Conservation (phyloP, 2,888 invertebrate genomes). For the Sinohyriopsis cumingii region DNA sequence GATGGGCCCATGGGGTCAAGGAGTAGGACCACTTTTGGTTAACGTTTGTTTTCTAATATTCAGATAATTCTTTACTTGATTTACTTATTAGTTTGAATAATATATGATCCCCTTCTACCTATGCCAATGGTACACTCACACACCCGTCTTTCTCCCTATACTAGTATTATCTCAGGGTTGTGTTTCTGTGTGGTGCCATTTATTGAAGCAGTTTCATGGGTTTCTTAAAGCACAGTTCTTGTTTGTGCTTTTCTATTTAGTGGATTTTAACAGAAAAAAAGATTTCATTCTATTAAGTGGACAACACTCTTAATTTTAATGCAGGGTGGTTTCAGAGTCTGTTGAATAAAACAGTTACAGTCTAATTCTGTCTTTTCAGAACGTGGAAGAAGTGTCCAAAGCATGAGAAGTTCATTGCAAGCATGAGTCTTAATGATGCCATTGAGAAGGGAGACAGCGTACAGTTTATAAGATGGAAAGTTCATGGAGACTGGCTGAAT, state of each 20-base stretch:
- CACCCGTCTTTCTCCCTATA: too few species aligned
- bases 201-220: background rate
- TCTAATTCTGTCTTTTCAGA: conserved; percentile 41
- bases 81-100: too few species aligned
- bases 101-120: too few species aligned
- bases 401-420: conserved; percentile 69
- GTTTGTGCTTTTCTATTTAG: background rate
- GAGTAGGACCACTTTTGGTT: too few species aligned
- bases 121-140: too few species aligned
- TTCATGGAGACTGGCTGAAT: conserved; percentile 72
- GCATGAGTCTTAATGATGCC: conserved; percentile 63
- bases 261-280: too few species aligned
- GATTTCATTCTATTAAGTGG: background rate
- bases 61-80: too few species aligned
- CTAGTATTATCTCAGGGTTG: background rate
- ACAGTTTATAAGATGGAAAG: conserved; percentile 70
- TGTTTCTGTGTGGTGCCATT: background rate
- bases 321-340: too few species aligned
- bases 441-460: conserved; percentile 61
- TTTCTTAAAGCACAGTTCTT: background rate
- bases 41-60: too few species aligned
- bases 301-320: too few species aligned
- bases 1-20: too few species aligned
- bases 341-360: too few species aligned
- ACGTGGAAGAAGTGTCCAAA: conserved; percentile 70